phyloP scores from a whole-genome alignment of 2,888 invertebrate species.

The Calameuta filiformis region DNA sequence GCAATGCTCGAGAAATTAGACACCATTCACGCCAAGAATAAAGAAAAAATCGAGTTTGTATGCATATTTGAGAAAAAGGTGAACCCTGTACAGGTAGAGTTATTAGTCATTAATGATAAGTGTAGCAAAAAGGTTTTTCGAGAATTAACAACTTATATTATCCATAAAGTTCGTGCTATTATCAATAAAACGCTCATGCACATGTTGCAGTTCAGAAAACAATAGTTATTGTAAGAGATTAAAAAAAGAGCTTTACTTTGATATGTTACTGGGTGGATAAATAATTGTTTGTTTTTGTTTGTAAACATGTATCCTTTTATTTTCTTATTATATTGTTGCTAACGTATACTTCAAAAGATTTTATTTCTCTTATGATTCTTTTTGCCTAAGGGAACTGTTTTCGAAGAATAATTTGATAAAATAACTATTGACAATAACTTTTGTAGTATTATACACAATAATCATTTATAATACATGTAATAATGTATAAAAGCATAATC shows the following conservation, averaged over 20 bases:
- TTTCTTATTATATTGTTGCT: not conserved
- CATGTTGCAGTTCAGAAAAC: slow-evolving; percentile 44
- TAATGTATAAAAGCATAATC: not conserved
- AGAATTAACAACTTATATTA: slow-evolving; percentile 49
- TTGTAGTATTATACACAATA: not conserved
- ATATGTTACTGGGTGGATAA: not conserved
- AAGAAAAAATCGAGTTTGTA: slow-evolving; percentile 36
- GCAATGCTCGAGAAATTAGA: slow-evolving; percentile 50
- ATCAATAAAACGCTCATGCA: slow-evolving; percentile 43
- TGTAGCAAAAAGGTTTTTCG: slow-evolving; percentile 51
- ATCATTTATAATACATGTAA: not conserved
- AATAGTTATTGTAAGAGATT: not conserved
- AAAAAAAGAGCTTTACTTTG: not conserved
- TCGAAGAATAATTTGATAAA: no score
- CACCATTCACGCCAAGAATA: not conserved
- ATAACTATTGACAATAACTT: not conserved
- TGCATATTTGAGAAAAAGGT: slow-evolving; percentile 46
- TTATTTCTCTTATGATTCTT: no score
- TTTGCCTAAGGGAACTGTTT: no score
- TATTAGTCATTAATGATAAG: slow-evolving; percentile 46
- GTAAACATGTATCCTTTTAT: not conserved
- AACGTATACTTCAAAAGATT: no score
- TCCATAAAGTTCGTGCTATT: slow-evolving; percentile 45
- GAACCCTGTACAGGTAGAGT: slow-evolving; percentile 45
- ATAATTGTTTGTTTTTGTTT: not conserved